phyloP scores from a whole-genome alignment of 2,113 vertebrate species.

The Collichthys lucidus region DNA sequence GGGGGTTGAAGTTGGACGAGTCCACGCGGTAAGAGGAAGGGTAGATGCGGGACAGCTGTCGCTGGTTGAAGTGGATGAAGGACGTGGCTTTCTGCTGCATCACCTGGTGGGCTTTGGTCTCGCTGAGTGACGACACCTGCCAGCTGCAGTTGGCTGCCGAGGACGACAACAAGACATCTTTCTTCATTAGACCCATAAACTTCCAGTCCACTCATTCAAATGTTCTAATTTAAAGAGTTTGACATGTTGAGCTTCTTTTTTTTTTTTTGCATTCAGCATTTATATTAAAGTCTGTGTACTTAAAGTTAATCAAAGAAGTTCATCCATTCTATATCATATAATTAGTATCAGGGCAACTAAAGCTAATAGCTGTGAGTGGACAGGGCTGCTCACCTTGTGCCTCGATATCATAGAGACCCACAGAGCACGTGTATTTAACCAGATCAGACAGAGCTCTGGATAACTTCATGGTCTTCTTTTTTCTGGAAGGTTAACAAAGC shows the following conservation, averaged over 20 bases:
- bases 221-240: no score
- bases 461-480: slow-evolving; percentile 98
- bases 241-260: no score
- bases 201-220: no score
- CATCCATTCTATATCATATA: no score
- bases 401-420: slow-evolving; percentile 92
- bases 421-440: slow-evolving; percentile 96
- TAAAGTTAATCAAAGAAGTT: no score
- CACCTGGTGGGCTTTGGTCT: slow-evolving; percentile 95
- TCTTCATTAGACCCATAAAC: background rate
- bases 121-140: slow-evolving; percentile 98
- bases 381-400: slow-evolving; percentile 85
- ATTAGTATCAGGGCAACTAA: background rate
- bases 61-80: slow-evolving; percentile 94
- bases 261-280: no score
- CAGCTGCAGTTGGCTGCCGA: slow-evolving; percentile 88
- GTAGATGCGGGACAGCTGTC: slow-evolving; percentile 95
- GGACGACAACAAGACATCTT: background rate
- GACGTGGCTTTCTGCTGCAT: slow-evolving; percentile 92
- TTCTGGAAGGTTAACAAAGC: slow-evolving; percentile 64
- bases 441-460: slow-evolving; percentile 96
- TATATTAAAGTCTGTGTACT: no score
- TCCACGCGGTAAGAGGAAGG: slow-evolving; percentile 96
- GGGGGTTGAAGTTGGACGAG: slow-evolving; percentile 98
- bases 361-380: background rate